Base-by-base conservation (phyloP, 2,888 invertebrate species). In the Balanococcus diminutus region DNA sequence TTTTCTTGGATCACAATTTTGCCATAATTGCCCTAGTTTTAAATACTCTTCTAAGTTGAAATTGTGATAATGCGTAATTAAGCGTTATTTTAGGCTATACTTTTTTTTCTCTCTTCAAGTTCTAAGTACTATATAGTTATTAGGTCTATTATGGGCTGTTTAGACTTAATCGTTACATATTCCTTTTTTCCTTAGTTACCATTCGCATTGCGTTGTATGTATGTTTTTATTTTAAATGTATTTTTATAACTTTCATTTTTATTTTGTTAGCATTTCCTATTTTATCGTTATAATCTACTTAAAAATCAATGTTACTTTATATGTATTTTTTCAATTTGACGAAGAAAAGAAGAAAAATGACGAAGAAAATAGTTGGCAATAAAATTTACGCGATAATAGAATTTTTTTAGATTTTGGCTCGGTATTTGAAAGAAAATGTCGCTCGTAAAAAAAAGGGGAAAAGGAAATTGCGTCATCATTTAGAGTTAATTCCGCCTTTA, bases 161-260 rank as follows among this genome's bases (percentile, higher is more conserved):
- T 32, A 36, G 75, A 79, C 19, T 79, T 36, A 31, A 72, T 31
- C 28, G 31, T 36, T 36, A 36, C 31, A 36, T 79, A 79, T 79
- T 79, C 75, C 75, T 79, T 79, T n/a, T 79, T 36, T 79, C 67
- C 75, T 79, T 79, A 79, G 75, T 79, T 79, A 79, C 75, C 75
- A 79, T 79, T 67, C 67, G 75, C 31, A 36, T 79, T 79, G n/a
- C n/a, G n/a, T n/a, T n/a, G n/a, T n/a, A n/a, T n/a, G 75, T 79
- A 79, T 72, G 72, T 79, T 79, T 79, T 79, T 79, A 79, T 79
- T 79, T 79, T 36, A 79, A 67, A 67, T 67, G 67, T 67, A 67
- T 67, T 79, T 79, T 79, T 79, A 79, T 79, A 79, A 67, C 67
- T 28, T 67, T 67, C 36, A 36, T 79, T 79, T 36, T 79, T 79